Evolutionary conservation across 2,113 vertebrate species (phyloP).

Genomic region (Coptodon rendalli): DNA sequence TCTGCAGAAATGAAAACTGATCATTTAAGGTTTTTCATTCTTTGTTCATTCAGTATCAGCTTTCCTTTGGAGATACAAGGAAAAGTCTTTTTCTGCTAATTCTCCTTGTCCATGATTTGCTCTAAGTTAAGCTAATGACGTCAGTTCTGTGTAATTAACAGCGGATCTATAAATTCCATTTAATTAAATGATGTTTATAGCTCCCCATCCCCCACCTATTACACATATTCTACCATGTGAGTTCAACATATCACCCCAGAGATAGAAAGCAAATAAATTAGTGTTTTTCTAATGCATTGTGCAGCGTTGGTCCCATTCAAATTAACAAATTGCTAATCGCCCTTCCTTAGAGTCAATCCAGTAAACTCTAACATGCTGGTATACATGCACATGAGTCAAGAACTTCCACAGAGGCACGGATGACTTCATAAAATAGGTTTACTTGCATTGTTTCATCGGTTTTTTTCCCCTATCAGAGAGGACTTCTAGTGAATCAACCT

Average conservation of each 20-base stretch:
- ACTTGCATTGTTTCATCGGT: background rate
- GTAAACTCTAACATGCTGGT: background rate
- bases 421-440: background rate
- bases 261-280: background rate
- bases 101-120: background rate
- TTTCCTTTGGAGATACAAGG: background rate
- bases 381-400: background rate
- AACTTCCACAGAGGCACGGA: background rate
- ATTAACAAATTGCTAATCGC: background rate
- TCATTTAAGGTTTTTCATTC: background rate
- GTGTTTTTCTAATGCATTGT: background rate
- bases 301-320: background rate
- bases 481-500: background rate
- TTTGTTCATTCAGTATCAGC: background rate
- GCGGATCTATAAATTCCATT: background rate
- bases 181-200: background rate
- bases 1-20: background rate
- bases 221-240: background rate
- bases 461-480: background rate
- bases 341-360: background rate
- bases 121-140: background rate
- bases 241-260: background rate
- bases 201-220: background rate
- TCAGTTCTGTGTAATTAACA: background rate
- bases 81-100: background rate